phyloP scores from a whole-genome alignment of 2,888 invertebrate species.

The Oligia latruncula region DNA sequence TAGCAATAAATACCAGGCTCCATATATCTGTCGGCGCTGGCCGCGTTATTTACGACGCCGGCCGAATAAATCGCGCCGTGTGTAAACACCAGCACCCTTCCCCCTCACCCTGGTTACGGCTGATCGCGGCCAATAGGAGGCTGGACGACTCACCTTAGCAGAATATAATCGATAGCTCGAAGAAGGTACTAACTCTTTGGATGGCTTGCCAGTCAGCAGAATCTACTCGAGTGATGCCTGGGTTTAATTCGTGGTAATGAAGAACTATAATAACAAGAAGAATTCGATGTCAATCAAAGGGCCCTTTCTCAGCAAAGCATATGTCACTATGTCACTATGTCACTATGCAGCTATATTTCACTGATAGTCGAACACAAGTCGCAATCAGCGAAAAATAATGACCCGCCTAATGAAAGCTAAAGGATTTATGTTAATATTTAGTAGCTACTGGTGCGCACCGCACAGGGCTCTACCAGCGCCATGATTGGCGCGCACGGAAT shows the following conservation, averaged over 20 bases:
- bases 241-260: neutral
- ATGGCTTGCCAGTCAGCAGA: neutral
- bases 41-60: constrained; percentile 81
- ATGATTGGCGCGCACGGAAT: constrained; percentile 59
- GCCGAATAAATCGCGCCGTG: constrained; percentile 82
- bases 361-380: constrained; percentile 19
- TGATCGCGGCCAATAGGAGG: constrained; percentile 40
- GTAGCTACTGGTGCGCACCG: constrained; percentile 43
- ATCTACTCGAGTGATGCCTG: neutral
- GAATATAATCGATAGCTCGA: constrained; percentile 17
- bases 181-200: constrained; percentile 4
- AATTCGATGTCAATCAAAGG: neutral
- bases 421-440: constrained; percentile 45
- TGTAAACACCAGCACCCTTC: constrained; percentile 78
- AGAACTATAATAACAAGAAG: neutral
- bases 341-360: neutral
- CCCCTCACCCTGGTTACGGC: constrained; percentile 4
- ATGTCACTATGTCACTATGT: too few species aligned
- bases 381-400: constrained; percentile 43
- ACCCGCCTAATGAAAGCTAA: constrained; percentile 43
- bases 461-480: constrained; percentile 21
- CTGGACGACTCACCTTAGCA: constrained; percentile 30
- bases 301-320: neutral
- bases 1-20: constrained; percentile 83
- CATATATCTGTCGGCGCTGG: constrained; percentile 87